Evolutionary conservation across 92 coral and sea anemone genomes (phyloP), one percentile per base, ranked within the genome.

Genomic region (Bergia sp.): DNA sequence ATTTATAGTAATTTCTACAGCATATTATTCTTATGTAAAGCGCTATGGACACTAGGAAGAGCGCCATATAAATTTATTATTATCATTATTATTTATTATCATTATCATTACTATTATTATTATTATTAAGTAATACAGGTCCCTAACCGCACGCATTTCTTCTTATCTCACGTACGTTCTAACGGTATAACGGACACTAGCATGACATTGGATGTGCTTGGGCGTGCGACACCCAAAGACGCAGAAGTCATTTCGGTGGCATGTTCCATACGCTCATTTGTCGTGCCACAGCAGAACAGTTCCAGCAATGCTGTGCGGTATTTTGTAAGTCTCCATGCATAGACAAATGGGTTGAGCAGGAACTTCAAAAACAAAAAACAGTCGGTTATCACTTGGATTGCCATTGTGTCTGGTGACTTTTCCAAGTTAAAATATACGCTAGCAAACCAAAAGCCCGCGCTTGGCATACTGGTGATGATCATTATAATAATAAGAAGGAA

Each of bases 271-370:
- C 3, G 23, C 69, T 61, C 64, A 2, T 37, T 38, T 1, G 13
- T 71, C 18, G 18, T 71, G 4, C 40, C 45, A 15, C 87, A 84
- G 23, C 87, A 71, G 43, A 84, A 7, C 23, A 84, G 7, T 29
- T 84, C 87, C 42, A 45, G 3, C 78, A 84, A 43, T 12, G 87
- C 87, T 47, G 53, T 2, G 37, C 87, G 87, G 38, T 84, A 71
- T 18, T 84, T 84, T 16, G 61, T 44, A 6, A 84, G 67, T 84
- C 87, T 84, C 87, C 87, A 84, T 2, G 87, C 87, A 47, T 84
- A 84, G 41, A 84, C 87, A 45, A 84, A 84, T 7, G 87, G 77
- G 64, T 84, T 73, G 36, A 84, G 65, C 50, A 84, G 55, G 41
- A 71, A 84, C 64, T 84, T 84, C 10, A 37, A 4, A 71, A 67